Percentiles rank a stretch among this genome's conserved stretches.
phyloP scores from a whole-genome alignment of 2,113 vertebrate species.

The Heteronetta atricapilla region DNA sequence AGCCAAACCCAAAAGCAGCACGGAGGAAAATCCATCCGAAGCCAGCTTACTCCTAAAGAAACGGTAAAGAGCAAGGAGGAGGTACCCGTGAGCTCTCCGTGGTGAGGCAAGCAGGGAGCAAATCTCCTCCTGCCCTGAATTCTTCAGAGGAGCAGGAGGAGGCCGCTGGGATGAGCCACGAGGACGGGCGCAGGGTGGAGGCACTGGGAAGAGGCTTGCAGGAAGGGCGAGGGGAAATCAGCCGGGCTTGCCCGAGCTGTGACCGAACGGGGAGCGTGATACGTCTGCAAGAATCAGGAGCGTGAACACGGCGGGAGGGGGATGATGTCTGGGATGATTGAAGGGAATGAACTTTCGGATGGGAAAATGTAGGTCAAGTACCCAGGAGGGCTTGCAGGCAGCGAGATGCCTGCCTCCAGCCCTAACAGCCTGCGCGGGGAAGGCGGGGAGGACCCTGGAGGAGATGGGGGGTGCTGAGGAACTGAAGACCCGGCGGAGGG shows the following conservation, averaged over 20 bases:
- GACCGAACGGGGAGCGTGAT: conserved; percentile 18
- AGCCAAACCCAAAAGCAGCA: background rate
- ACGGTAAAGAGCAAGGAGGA: background rate
- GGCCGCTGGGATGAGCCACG: background rate
- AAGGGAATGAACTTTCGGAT: conserved; percentile 62
- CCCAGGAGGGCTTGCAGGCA: conserved; percentile 28
- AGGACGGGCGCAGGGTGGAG: background rate
- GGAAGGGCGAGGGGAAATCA: conserved; percentile 18
- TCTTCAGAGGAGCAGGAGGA: background rate
- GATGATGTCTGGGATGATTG: conserved; percentile 35
- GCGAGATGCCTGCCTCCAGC: background rate
- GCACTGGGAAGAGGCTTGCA: background rate
- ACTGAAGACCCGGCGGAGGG: too few species aligned
- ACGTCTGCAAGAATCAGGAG: conserved; percentile 51
- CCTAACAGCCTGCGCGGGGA: background rate
- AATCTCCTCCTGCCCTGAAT: background rate
- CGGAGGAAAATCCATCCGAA: background rate
- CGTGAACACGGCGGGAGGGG: conserved; percentile 51
- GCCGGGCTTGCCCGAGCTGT: background rate
- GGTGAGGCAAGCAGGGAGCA: background rate
- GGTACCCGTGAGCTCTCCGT: background rate
- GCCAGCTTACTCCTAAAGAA: background rate
- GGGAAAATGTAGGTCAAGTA: conserved; percentile 64
- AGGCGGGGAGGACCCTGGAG: background rate
- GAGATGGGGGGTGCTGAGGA: too few species aligned